Conservation (phyloP, 2,888 invertebrate genomes). For the Chrysina gloriosa region DNA sequence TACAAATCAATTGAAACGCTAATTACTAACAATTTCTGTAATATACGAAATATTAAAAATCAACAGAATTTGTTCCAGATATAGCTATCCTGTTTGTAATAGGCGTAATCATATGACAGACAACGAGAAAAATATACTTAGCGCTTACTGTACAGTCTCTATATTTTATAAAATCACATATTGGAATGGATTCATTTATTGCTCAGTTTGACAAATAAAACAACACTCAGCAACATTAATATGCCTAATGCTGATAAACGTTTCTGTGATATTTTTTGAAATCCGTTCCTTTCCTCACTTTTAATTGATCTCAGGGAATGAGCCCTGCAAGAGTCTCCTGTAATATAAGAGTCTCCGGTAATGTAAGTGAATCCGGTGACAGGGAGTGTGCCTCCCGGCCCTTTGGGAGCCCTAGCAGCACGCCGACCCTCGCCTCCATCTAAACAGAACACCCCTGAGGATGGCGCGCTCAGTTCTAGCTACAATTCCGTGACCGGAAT, state of each 20-base stretch:
- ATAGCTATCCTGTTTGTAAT: slow-evolving; percentile 1
- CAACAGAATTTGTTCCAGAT: too few relatives aligned
- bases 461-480: slow-evolving; percentile 95
- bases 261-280: slow-evolving; percentile 60
- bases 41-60: too few relatives aligned
- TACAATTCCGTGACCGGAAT: slow-evolving; percentile 94
- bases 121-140: slow-evolving; percentile 51
- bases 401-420: slow-evolving; percentile 65
- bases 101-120: slow-evolving; percentile 30
- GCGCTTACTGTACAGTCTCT: slow-evolving; percentile 63
- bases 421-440: slow-evolving; percentile 64
- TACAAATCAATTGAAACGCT: too few relatives aligned
- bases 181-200: slow-evolving; percentile 65
- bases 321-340: slow-evolving; percentile 71
- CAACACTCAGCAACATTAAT: slow-evolving; percentile 34
- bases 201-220: slow-evolving; percentile 49
- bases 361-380: slow-evolving; percentile 83
- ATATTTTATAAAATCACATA: slow-evolving; percentile 60
- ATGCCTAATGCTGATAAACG: slow-evolving; percentile 58
- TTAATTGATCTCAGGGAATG: slow-evolving; percentile 63
- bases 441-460: slow-evolving; percentile 80
- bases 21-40: too few relatives aligned
- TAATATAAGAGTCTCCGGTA: slow-evolving; percentile 72
- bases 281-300: slow-evolving; percentile 59
- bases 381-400: slow-evolving; percentile 73